Conservation (phyloP, 2,888 invertebrate species). For the Agrypnus murinus region DNA sequence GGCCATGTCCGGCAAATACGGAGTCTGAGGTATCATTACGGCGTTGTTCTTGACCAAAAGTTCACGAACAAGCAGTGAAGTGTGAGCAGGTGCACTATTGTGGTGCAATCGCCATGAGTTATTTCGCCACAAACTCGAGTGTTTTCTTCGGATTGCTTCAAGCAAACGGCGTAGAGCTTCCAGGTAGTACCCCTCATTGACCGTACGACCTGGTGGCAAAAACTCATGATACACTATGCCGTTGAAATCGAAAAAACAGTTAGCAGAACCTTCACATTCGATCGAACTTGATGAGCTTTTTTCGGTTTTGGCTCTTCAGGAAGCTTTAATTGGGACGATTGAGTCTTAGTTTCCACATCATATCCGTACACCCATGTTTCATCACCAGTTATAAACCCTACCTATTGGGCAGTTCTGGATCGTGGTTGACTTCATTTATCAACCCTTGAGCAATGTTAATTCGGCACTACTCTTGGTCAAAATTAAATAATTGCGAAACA, state of each 20-base stretch:
- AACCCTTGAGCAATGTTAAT: constrained; percentile 15
- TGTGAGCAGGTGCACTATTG: constrained; percentile 51
- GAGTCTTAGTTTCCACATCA: constrained; percentile 57
- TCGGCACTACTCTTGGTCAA: too few relatives aligned
- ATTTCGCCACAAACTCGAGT: constrained; percentile 47
- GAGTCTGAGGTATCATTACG: constrained; percentile 46
- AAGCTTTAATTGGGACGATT: constrained; percentile 57
- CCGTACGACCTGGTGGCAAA: constrained; percentile 36
- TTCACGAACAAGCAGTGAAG: constrained; percentile 43
- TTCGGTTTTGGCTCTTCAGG: too few relatives aligned
- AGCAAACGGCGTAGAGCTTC: constrained; percentile 54
- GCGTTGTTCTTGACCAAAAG: constrained; percentile 28
- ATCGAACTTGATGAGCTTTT: too few relatives aligned
- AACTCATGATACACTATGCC: too few relatives aligned
- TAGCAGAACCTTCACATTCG: too few relatives aligned
- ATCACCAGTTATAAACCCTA: too few relatives aligned
- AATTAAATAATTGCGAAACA: too few relatives aligned
- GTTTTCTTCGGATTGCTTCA: constrained; percentile 54
- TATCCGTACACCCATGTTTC: too few relatives aligned
- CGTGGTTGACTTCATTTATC: constrained; percentile 30
- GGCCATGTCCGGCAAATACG: constrained; percentile 50
- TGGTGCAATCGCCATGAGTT: constrained; percentile 54
- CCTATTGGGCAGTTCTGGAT: constrained; percentile 55
- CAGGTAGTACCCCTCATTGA: constrained; percentile 52
- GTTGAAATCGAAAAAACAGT: constrained; percentile 29